phyloP scores from a whole-genome alignment of 2,797 vertebrate genomes.

The Parotocinclus haroldoi region DNA sequence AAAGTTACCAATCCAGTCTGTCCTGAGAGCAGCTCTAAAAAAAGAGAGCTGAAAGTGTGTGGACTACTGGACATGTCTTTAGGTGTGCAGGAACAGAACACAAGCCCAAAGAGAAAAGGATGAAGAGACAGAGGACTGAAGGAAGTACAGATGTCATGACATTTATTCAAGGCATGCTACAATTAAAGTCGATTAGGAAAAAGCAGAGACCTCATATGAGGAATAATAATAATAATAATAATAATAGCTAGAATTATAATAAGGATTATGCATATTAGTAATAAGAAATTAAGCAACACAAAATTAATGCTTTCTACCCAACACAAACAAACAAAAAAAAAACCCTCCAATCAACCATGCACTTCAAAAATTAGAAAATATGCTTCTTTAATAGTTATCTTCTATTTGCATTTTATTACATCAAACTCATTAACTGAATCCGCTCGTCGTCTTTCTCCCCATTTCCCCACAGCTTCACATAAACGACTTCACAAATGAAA shows the following conservation, averaged over 20 bases:
- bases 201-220: slow-evolving; percentile 61
- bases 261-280: slow-evolving; percentile 63
- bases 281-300: slow-evolving; percentile 65
- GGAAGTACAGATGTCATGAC: slow-evolving; percentile 73
- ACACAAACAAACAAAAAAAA: slow-evolving; percentile 57
- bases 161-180: slow-evolving; percentile 84
- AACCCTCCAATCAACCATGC: slow-evolving; percentile 71
- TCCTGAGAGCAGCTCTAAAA: not conserved
- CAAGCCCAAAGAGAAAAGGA: slow-evolving; percentile 63
- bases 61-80: slow-evolving; percentile 14
- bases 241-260: slow-evolving; percentile 51
- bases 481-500: slow-evolving; percentile 77
- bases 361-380: slow-evolving; percentile 78
- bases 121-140: slow-evolving; percentile 72
- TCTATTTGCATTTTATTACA: slow-evolving; percentile 79
- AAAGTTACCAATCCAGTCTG: not conserved
- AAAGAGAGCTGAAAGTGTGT: not conserved
- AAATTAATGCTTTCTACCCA: slow-evolving; percentile 64
- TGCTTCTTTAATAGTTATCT: slow-evolving; percentile 78
- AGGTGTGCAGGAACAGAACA: slow-evolving; percentile 15
- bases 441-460: slow-evolving; percentile 57
- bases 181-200: slow-evolving; percentile 74
- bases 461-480: slow-evolving; percentile 62
- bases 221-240: slow-evolving; percentile 51
- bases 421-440: slow-evolving; percentile 70